Evolutionary conservation across 1,140 invertebrate genomes (phyloP).

Genomic region (Pissodes strobi): DNA sequence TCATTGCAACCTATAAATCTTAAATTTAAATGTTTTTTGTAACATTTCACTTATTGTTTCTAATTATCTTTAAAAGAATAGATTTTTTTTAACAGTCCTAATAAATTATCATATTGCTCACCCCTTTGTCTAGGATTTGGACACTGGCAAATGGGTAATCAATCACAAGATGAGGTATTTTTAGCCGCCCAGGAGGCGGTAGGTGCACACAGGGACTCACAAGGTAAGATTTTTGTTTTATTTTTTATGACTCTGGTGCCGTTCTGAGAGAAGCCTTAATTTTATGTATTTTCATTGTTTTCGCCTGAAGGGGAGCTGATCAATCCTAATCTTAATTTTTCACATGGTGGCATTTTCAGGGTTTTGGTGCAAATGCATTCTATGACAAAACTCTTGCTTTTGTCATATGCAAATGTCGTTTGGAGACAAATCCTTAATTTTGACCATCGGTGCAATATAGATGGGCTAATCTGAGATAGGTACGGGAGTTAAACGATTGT

Average conservation of each 20-base stretch:
- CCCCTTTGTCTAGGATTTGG: slow-evolving; percentile 59
- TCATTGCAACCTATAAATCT: no score
- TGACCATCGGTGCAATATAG: neutral
- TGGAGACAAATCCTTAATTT: neutral
- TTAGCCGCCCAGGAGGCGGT: slow-evolving; percentile 71
- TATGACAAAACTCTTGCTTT: neutral
- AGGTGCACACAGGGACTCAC: slow-evolving; percentile 73
- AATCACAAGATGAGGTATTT: slow-evolving; percentile 74
- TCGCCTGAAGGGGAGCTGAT: no score
- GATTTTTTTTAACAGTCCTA: no score
- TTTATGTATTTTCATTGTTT: slow-evolving; percentile 10
- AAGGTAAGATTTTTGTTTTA: slow-evolving; percentile 69
- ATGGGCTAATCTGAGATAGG: slow-evolving; percentile 32
- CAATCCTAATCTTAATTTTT: no score
- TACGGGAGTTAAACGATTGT: slow-evolving; percentile 42
- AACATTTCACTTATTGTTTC: no score
- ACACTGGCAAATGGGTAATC: slow-evolving; percentile 70
- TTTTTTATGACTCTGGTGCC: slow-evolving; percentile 44
- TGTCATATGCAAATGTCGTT: neutral
- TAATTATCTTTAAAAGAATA: no score
- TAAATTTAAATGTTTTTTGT: no score
- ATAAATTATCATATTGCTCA: no score
- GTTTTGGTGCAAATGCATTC: no score
- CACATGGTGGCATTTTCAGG: no score
- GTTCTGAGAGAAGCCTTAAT: slow-evolving; percentile 39